Base-by-base conservation (phyloP, 1,140 invertebrate genomes). In the Brachionus manjavacas region DNA sequence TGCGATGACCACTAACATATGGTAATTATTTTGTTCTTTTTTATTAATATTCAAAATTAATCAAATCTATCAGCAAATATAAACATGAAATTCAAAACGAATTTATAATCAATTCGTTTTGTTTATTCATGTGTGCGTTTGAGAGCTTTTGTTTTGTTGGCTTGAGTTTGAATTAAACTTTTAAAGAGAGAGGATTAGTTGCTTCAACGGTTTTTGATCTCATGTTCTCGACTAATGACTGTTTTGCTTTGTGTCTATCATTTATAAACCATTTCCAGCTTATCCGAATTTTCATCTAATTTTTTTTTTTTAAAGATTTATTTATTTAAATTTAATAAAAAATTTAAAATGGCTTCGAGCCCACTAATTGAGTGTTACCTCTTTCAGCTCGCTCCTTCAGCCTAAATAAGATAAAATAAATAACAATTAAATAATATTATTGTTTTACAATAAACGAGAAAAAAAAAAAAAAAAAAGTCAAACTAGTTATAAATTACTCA, bases 41-140 rank as follows among this genome's bases (percentile, higher is more conserved):
- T 60, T 60, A 60, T 60, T 60, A 60, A 60, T 60, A 60, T 25
- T 60, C 52, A 60, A 60, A 60, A 60, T 60, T 60, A 60, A 60
- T 60, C 52, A 60, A 60, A 60, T 60, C 52, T 60, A 60, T 60
- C 52, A 60, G 52, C 52, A 60, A 60, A 60, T 60, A 60, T 20
- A 60, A 60, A 60, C 20, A 60, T 60, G 52, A 60, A 60, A 60
- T 60, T 60, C 52, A 20, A 60, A 60, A 60, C 52, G 52, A 60
- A 23, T 60, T 20, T 23, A 60, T 60, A 60, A 60, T 60, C 16
- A 60, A 20, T 20, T 60, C 16, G 52, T 8, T 9, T 20, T 60
- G 52, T 60, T 60, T 60, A 60, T 60, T 60, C 52, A 60, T 8
- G 52, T 60, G 52, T 60, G 52, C 52, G 25, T 60, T 60, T 60